Conservation (phyloP, 1,140 invertebrate genomes). For the Drosophila sp. region DNA sequence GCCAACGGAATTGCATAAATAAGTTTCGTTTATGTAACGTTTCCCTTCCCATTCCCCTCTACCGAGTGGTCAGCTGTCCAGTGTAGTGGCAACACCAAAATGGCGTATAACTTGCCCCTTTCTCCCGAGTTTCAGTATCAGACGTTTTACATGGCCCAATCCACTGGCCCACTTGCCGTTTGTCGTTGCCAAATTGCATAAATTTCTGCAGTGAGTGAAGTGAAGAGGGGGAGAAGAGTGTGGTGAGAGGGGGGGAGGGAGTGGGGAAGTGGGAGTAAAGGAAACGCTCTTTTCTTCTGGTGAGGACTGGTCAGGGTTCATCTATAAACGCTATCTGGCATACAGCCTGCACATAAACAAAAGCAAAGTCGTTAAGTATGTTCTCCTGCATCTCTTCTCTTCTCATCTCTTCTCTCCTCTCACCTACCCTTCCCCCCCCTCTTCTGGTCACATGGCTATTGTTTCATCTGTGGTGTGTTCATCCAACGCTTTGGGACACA, state of each 20-base stretch:
- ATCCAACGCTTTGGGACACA: constrained; percentile 46
- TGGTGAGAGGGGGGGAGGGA: not conserved
- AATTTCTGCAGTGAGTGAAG: constrained; percentile 42
- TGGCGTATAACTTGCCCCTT: constrained; percentile 42
- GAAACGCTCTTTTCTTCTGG: constrained; percentile 3
- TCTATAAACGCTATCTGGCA: constrained; percentile 56
- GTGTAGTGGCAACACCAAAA: constrained; percentile 37
- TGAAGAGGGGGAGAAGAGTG: not conserved
- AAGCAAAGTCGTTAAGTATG: constrained; percentile 64
- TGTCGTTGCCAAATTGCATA: constrained; percentile 50
- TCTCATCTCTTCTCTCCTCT: not conserved
- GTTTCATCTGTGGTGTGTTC: constrained; percentile 55
- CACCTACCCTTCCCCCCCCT: not conserved
- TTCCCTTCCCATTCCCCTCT: not conserved
- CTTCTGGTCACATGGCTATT: constrained; percentile 48
- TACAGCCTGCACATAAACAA: constrained; percentile 61
- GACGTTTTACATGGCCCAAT: constrained; percentile 11
- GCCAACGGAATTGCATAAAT: constrained; percentile 61
- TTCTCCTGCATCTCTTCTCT: constrained; percentile 28
- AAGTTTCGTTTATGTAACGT: constrained; percentile 61
- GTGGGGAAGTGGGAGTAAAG: not conserved
- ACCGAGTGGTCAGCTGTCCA: constrained; percentile 37
- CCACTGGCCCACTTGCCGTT: constrained; percentile 7
- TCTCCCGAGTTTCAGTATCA: not conserved
- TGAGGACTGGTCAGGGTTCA: constrained; percentile 18